Conservation (phyloP, 2,888 invertebrate genomes). For the Eulithis testata region DNA sequence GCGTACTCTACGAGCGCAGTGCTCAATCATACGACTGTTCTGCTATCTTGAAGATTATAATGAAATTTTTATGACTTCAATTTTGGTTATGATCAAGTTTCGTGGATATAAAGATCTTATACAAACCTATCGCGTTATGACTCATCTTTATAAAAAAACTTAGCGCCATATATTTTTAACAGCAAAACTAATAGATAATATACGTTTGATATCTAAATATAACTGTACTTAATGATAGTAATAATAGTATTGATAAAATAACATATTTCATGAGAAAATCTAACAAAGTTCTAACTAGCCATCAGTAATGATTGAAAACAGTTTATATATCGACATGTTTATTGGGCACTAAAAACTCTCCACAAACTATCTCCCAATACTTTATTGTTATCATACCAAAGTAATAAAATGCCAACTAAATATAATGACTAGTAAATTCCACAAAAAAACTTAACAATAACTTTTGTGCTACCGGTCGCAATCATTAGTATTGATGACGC, state of each 20-base stretch:
- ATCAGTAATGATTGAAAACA: conserved; percentile 47
- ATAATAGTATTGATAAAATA: no score
- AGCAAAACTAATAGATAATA: no score
- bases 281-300: conserved; percentile 44
- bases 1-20: conserved; percentile 66
- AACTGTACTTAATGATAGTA: no score
- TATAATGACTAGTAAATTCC: conserved; percentile 78
- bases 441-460: conserved; percentile 74
- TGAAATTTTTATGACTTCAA: conserved; percentile 78
- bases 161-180: no score
- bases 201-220: no score
- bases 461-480: conserved; percentile 78
- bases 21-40: conserved; percentile 78
- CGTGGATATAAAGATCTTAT: conserved; percentile 51
- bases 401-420: conserved; percentile 77
- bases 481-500: conserved; percentile 84
- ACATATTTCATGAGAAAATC: conserved; percentile 16
- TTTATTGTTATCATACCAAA: conserved; percentile 70
- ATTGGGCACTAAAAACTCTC: conserved; percentile 45
- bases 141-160: no score
- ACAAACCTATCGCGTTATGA: no score
- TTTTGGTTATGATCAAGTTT: conserved; percentile 65
- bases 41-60: conserved; percentile 79
- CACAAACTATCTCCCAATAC: conserved; percentile 52
- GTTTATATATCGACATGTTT: conserved; percentile 52